phyloP scores from a whole-genome alignment of 2,888 invertebrate genomes.

The Cosmopolites sordidus region DNA sequence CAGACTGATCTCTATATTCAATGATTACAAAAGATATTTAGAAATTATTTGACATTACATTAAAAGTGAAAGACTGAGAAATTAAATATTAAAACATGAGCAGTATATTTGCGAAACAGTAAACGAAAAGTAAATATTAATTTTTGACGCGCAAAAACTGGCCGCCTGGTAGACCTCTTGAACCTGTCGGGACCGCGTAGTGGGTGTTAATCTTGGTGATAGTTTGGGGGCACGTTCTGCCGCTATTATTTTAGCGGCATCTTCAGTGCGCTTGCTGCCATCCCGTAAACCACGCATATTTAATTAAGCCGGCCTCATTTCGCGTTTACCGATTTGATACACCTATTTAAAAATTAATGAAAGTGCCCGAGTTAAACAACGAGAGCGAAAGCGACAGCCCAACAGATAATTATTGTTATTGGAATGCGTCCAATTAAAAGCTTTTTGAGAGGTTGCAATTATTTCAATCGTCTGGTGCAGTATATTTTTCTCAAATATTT shows the following conservation, averaged over 20 bases:
- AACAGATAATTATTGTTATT: neutral
- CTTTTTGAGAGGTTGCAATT: too few relatives aligned
- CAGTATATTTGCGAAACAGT: too few relatives aligned
- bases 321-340: conserved; percentile 25
- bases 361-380: conserved; percentile 21
- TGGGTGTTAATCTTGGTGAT: conserved; percentile 24
- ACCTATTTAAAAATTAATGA: conserved; percentile 27
- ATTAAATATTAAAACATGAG: too few relatives aligned
- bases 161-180: conserved; percentile 9
- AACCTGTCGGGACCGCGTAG: conserved; percentile 15
- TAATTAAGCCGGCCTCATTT: conserved; percentile 9
- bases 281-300: conserved; percentile 21
- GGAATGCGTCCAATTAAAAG: too few relatives aligned
- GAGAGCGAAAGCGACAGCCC: conserved; percentile 11
- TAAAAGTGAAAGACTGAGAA: too few relatives aligned
- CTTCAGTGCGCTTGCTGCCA: conserved; percentile 19
- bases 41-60: too few relatives aligned
- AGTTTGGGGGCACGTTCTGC: conserved; percentile 23
- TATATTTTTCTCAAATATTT: too few relatives aligned
- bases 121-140: neutral
- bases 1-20: too few relatives aligned
- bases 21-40: too few relatives aligned
- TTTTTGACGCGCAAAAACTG: conserved; percentile 11
- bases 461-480: too few relatives aligned
- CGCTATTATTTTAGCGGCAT: conserved; percentile 26